A percentile compares a stretch with the other conserved stretches of the same genome.
Conservation (phyloP, 30 jellyfish, hydroid and myxozoan genomes). For the Turritopsis dohrnii region DNA sequence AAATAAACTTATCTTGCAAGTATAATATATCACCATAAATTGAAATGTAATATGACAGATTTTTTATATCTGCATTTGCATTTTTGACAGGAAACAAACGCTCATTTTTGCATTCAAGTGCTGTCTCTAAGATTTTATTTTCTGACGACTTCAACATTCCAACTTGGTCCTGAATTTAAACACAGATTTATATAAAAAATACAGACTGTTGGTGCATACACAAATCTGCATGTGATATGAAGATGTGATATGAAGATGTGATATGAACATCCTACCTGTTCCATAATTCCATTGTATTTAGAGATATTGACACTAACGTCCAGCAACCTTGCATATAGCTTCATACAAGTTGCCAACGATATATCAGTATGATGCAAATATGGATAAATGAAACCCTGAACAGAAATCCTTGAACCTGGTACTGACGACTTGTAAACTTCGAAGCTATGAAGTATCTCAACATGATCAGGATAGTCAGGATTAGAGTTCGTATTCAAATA, state of each 20-base stretch:
- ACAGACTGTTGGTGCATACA: too few species aligned
- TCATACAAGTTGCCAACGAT: background rate
- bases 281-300: background rate
- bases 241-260: background rate
- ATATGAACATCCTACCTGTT: background rate
- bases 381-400: conserved; percentile 56
- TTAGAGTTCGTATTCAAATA: conserved; percentile 36
- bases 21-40: background rate
- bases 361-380: conserved; percentile 36
- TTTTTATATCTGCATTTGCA: background rate
- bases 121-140: background rate
- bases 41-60: background rate
- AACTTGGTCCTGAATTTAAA: background rate
- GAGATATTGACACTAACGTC: conserved; percentile 1
- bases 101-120: background rate
- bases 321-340: conserved; percentile 14
- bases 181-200: too few species aligned
- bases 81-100: background rate
- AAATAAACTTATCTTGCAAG: background rate
- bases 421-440: background rate
- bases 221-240: background rate
- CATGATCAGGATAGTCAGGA: conserved; percentile 60
- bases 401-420: background rate
- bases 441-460: background rate
- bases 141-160: background rate